Evolutionary conservation across 2,797 vertebrate genomes (phyloP).

Genomic region (Scleropages formosus): DNA sequence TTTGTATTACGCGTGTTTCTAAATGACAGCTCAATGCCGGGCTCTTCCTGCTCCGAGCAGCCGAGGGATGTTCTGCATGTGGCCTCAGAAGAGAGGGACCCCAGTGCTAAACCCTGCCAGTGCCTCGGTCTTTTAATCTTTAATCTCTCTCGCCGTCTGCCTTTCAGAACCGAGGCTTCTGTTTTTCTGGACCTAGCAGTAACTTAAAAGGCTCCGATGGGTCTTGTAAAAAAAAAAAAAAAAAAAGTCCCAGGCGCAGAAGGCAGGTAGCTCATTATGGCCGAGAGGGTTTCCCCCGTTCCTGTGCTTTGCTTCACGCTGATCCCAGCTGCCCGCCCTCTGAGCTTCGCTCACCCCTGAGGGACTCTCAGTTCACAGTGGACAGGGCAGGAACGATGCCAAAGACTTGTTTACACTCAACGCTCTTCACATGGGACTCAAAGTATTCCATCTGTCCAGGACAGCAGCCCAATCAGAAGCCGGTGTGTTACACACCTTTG

Average conservation of each 20-base stretch:
- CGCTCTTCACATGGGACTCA: conserved; percentile 16
- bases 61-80: too few relatives aligned
- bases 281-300: conserved; percentile 18
- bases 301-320: conserved; percentile 5
- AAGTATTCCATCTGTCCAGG: conserved; percentile 27
- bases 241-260: conserved; percentile 44
- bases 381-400: background rate
- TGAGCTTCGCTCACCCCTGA: conserved; percentile 29
- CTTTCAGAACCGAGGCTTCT: conserved; percentile 37
- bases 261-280: conserved; percentile 43
- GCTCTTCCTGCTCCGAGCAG: too few relatives aligned
- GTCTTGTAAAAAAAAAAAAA: too few relatives aligned
- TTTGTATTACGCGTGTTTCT: too few relatives aligned
- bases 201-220: too few relatives aligned
- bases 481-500: too few relatives aligned
- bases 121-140: conserved; percentile 24
- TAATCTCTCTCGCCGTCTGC: conserved; percentile 25
- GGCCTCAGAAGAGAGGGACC: conserved; percentile 3
- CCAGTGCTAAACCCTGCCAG: conserved; percentile 18
- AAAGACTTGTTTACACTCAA: background rate
- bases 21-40: too few relatives aligned
- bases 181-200: too few relatives aligned
- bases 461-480: conserved; percentile 28
- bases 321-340: background rate
- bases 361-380: conserved; percentile 4